Evolutionary conservation across 2,113 vertebrate species (phyloP).

Genomic region (Nettapus auritus): DNA sequence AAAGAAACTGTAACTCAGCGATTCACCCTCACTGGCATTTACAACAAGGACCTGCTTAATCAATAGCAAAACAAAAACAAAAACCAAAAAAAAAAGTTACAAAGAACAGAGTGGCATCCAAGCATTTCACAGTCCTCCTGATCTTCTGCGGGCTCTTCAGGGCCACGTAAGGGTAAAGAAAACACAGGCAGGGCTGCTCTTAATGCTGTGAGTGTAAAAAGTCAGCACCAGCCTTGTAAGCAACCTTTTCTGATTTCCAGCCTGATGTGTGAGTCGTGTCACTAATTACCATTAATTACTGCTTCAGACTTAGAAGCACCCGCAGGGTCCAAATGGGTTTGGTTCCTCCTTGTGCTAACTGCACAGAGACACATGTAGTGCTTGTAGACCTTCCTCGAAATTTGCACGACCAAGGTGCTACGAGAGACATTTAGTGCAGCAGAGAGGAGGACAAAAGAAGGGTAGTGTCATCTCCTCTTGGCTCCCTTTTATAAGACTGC

Average conservation of each 20-base stretch:
- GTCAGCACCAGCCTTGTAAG: neutral
- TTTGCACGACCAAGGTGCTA: neutral
- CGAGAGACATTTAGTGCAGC: neutral
- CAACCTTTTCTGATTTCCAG: neutral
- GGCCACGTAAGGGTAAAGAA: neutral
- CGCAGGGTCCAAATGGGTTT: neutral
- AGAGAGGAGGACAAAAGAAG: neutral
- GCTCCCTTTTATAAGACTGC: neutral
- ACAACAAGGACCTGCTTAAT: neutral
- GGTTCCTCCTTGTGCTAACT: neutral
- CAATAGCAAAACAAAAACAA: neutral
- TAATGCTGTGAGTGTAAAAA: neutral
- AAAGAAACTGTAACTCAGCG: neutral
- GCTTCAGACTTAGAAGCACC: neutral
- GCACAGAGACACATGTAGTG: rapidly evolving
- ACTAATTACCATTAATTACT: neutral
- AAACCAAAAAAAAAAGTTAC: too few species aligned
- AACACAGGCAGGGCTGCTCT: neutral
- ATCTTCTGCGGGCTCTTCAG: neutral
- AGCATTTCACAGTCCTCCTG: neutral
- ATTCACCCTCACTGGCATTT: neutral
- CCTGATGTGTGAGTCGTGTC: neutral
- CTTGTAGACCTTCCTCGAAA: neutral
- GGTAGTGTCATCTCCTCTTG: neutral
- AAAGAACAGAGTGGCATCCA: neutral